These are phyloP conservation scores for Catalaphyllia jardinei DNA, from an alignment of 64 coral and sea anemone genomes.

Conservation along the genomic window DNA sequence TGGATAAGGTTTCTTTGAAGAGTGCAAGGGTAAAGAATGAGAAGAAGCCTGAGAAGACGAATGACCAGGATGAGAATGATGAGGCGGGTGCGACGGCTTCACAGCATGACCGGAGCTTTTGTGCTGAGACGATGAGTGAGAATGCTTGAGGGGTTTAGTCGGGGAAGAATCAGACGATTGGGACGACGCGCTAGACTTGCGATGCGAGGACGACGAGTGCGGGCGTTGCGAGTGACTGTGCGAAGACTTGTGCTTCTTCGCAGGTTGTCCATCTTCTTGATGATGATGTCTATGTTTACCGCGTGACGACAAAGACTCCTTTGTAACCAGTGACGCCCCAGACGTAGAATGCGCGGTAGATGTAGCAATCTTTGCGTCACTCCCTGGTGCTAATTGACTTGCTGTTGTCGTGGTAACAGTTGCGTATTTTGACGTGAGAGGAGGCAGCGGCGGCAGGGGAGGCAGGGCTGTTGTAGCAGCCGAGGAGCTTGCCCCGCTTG, in stretches of 20 bases:
- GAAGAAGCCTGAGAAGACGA: constrained; percentile 44
- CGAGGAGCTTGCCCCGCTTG: constrained; percentile 64
- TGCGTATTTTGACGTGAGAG: constrained; percentile 93
- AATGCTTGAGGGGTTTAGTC: constrained; percentile 6
- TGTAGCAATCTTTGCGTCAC: constrained; percentile 63
- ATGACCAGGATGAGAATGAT: constrained; percentile 39
- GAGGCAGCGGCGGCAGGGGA: constrained; percentile 74
- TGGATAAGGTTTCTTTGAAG: constrained; percentile 52
- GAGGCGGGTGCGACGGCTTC: constrained; percentile 47
- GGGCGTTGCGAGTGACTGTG: constrained; percentile 69
- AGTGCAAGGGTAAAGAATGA: constrained; percentile 43
- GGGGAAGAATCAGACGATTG: constrained; percentile 67
- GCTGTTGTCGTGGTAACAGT: constrained; percentile 32
- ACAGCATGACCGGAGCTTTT: constrained; percentile 61
- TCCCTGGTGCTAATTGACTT: constrained; percentile 39
- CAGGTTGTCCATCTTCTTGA: constrained; percentile 63
- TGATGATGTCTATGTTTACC: constrained; percentile 69
- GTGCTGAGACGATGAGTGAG: constrained; percentile 45
- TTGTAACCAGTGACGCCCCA: not conserved
- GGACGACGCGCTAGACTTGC: constrained; percentile 32
- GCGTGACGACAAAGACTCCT: constrained; percentile 33
- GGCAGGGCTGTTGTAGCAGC: constrained; percentile 51
- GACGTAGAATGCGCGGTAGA: constrained; percentile 33
- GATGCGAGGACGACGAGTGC: constrained; percentile 61
- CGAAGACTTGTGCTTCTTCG: constrained; percentile 93